Conservation (phyloP, 2,797 vertebrate genomes). For the Nannoperca australis region DNA sequence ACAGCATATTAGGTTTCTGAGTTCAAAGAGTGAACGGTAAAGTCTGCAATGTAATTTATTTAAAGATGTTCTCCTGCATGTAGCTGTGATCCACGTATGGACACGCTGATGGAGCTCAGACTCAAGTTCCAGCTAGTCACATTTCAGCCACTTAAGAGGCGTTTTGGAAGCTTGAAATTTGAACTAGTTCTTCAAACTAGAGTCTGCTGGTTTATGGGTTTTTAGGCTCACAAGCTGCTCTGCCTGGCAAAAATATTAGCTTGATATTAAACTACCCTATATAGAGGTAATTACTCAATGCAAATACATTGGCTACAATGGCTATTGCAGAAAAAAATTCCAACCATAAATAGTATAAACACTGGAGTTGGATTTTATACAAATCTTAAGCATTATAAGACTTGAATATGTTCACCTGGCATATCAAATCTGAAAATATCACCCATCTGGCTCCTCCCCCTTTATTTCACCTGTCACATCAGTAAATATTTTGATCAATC, state of each 20-base stretch:
- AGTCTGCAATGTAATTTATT: background rate
- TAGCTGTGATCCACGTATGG: background rate
- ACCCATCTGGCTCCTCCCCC: background rate
- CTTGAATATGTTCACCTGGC: background rate
- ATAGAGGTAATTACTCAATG: background rate
- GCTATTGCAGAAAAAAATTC: background rate
- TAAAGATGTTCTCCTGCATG: background rate
- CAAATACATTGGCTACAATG: background rate
- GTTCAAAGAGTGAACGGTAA: constrained; percentile 14
- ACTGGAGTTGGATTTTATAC: background rate
- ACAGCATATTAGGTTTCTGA: constrained; percentile 9
- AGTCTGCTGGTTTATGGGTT: background rate
- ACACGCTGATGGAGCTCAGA: background rate
- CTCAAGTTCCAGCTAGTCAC: background rate
- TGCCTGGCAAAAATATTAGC: background rate
- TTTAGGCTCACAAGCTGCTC: background rate
- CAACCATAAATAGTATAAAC: background rate
- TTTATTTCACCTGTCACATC: constrained; percentile 11
- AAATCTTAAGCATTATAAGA: too few relatives aligned
- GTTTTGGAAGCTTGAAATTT: background rate
- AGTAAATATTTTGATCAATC: constrained; percentile 9
- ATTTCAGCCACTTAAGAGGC: background rate
- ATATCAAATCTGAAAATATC: background rate
- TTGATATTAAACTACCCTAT: background rate
- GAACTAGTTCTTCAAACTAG: background rate